phyloP scores from a whole-genome alignment of 2,113 vertebrate genomes.

The Sakesphorus luctuosus region DNA sequence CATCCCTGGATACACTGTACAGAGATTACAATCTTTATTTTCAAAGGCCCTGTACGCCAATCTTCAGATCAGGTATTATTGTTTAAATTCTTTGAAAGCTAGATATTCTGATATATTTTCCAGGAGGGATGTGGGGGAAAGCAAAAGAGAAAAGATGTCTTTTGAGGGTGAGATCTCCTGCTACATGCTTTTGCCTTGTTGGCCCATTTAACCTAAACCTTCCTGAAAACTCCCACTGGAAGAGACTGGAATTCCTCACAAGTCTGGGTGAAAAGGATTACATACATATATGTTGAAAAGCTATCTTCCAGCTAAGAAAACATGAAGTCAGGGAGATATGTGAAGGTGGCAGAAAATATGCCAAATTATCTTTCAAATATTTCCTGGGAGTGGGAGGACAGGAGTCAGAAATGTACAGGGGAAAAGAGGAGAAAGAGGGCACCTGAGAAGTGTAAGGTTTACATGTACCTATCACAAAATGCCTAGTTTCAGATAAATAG shows the following conservation, averaged over 20 bases:
- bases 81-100: constrained; percentile 62
- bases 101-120: constrained; percentile 42
- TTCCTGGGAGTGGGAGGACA: constrained; percentile 46
- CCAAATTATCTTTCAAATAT: constrained; percentile 61
- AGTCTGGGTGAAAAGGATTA: constrained; percentile 63
- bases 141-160: not conserved
- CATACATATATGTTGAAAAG: constrained; percentile 47
- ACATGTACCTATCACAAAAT: not conserved
- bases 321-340: constrained; percentile 49
- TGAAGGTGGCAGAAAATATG: constrained; percentile 59
- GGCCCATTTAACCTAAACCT: constrained; percentile 70
- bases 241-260: constrained; percentile 64
- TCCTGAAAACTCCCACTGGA: constrained; percentile 74
- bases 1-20: not conserved
- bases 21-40: constrained; percentile 15
- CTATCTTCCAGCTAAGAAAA: constrained; percentile 73
- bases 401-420: not conserved
- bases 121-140: no score
- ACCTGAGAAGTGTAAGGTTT: not conserved
- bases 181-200: constrained; percentile 57
- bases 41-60: not conserved
- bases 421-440: not conserved
- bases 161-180: constrained; percentile 24
- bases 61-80: constrained; percentile 21
- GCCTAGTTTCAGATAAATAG: not conserved